These are phyloP conservation scores for Buphagus erythrorhynchus DNA, from an alignment of 2,797 vertebrate species.

Conservation along the genomic window DNA sequence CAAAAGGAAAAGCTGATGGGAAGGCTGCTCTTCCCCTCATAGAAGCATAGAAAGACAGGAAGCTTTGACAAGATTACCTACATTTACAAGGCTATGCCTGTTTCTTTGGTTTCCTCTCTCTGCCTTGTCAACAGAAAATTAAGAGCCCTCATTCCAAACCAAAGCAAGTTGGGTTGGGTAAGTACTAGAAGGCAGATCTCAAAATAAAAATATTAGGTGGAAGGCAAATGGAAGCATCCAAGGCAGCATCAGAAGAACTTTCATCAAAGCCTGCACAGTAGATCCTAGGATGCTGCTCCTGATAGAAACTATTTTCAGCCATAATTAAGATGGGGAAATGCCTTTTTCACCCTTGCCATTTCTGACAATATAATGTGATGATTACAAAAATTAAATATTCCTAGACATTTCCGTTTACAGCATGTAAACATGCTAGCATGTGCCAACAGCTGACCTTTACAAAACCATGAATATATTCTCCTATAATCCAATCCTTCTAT, in stretches of 20 bases:
- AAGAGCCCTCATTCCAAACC: background rate
- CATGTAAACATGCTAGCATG: background rate
- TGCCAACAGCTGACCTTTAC: background rate
- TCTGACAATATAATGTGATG: background rate
- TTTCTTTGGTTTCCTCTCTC: background rate
- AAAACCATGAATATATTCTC: background rate
- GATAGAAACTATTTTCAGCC: background rate
- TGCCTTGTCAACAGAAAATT: background rate
- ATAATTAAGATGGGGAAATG: background rate
- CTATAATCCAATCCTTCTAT: background rate
- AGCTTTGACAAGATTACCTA: background rate
- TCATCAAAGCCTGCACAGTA: background rate
- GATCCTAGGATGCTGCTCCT: background rate
- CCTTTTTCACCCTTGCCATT: background rate
- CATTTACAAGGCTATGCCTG: background rate
- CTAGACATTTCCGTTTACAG: background rate
- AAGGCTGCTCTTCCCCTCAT: background rate
- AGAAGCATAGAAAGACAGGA: background rate
- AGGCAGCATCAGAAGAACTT: background rate
- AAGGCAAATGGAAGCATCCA: background rate
- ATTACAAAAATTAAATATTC: background rate
- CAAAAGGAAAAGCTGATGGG: background rate
- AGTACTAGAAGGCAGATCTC: background rate
- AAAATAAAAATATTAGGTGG: background rate
- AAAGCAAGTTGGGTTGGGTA: background rate